phyloP scores from a whole-genome alignment of 1,140 invertebrate species.

The Myzus persicae region DNA sequence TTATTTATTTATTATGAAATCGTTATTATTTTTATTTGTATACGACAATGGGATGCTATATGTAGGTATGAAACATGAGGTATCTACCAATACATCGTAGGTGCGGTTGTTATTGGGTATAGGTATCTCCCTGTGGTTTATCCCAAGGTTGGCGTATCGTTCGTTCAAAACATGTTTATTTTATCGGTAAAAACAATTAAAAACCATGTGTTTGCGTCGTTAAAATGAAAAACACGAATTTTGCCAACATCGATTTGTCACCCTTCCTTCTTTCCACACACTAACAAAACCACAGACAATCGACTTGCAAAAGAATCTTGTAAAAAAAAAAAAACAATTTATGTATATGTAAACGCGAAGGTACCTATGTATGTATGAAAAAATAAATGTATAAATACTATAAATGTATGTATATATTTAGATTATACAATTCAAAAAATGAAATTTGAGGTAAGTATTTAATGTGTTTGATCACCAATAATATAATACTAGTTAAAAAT shows the following conservation, averaged over 20 bases:
- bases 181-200: slow-evolving; percentile 13
- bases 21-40: background rate
- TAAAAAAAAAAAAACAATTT: background rate
- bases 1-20: background rate
- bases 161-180: background rate
- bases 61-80: too few relatives aligned
- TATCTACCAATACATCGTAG: background rate
- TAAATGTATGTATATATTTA: too few relatives aligned
- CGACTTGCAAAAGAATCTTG: background rate
- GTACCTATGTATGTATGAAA: too few relatives aligned
- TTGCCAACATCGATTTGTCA: background rate
- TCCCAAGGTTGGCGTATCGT: background rate
- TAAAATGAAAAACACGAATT: slow-evolving; percentile 19
- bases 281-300: background rate
- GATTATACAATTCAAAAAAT: background rate
- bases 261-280: background rate
- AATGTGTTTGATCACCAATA: background rate
- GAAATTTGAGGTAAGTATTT: background rate
- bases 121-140: background rate
- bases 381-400: too few relatives aligned
- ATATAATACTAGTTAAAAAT: background rate
- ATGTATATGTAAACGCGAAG: background rate
- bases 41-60: background rate
- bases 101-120: background rate
- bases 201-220: background rate